Conservation (phyloP, 2,113 vertebrate species). For the Synodontis membranacea region DNA sequence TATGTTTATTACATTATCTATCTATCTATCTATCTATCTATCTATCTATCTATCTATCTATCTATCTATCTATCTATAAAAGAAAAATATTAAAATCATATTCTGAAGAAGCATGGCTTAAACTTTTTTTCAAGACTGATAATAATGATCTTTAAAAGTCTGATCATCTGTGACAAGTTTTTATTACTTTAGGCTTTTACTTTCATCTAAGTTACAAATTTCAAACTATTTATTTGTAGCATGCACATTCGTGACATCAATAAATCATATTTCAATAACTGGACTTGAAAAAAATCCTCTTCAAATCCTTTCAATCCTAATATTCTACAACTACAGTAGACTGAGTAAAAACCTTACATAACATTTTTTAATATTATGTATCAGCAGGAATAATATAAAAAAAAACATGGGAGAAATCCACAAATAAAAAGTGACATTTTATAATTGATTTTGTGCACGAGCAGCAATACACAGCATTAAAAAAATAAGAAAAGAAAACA, state of each 20-base stretch:
- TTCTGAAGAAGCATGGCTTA: too few species aligned
- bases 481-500: too few species aligned
- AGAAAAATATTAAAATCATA: too few species aligned
- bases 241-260: not conserved
- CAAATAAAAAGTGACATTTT: too few species aligned
- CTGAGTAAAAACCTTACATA: not conserved
- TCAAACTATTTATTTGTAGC: not conserved
- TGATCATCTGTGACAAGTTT: too few species aligned
- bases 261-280: not conserved
- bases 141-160: too few species aligned
- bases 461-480: too few species aligned
- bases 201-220: not conserved
- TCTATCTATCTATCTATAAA: not conserved
- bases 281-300: not conserved
- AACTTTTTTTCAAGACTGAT: too few species aligned
- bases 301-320: not conserved
- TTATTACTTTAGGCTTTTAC: not conserved
- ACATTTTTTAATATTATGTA: not conserved
- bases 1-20: too few species aligned
- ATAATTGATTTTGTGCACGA: too few species aligned
- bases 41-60: constrained; percentile 8
- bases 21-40: constrained; percentile 1
- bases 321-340: not conserved
- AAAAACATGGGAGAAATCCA: too few species aligned
- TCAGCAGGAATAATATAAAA: too few species aligned